A percentile compares a stretch with the other conserved stretches of the same genome.
phyloP scores from a whole-genome alignment of 2,113 vertebrate genomes.

The Corythaeola cristata region DNA sequence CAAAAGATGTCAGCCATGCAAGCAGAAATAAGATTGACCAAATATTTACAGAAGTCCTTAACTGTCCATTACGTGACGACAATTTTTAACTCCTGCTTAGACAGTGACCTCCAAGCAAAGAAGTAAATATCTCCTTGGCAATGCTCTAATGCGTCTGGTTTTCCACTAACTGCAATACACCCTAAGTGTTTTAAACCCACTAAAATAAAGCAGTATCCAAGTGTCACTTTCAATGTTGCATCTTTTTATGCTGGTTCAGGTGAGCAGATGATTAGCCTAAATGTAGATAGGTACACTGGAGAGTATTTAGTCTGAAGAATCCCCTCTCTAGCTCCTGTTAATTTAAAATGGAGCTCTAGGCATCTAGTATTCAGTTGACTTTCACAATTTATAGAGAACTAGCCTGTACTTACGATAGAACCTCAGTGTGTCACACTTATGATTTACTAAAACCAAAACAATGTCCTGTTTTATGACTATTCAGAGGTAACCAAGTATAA shows the following conservation, averaged over 20 bases:
- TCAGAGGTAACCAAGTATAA: not conserved
- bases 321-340: not conserved
- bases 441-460: not conserved
- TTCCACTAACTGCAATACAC: not conserved
- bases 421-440: not conserved
- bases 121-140: not conserved
- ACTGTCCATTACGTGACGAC: not conserved
- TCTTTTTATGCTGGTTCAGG: not conserved
- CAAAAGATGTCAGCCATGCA: not conserved
- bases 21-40: not conserved
- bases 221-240: not conserved
- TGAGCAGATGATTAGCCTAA: not conserved
- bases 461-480: not conserved
- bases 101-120: not conserved
- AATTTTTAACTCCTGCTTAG: not conserved
- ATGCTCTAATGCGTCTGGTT: not conserved
- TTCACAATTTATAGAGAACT: not conserved
- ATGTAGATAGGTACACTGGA: not conserved
- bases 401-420: not conserved
- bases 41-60: not conserved
- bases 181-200: not conserved
- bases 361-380: not conserved
- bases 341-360: not conserved
- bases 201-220: not conserved
- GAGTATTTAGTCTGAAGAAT: not conserved